phyloP scores from a whole-genome alignment of 2,888 invertebrate genomes.

The Branchipolynoe longqiensis region DNA sequence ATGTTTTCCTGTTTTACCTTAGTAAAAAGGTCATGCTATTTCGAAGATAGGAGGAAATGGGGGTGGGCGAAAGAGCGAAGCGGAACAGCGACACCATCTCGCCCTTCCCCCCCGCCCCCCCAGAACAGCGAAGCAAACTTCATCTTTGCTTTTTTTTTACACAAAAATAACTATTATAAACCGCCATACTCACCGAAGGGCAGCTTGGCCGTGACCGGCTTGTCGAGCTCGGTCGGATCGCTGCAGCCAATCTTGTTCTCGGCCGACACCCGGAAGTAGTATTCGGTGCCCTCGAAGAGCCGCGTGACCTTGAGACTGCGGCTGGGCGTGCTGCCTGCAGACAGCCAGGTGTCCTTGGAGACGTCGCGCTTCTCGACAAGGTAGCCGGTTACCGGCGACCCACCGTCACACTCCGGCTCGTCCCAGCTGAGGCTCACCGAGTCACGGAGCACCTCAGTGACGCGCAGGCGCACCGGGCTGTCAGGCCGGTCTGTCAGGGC shows the following conservation, averaged over 20 bases:
- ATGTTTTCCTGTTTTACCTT: no score
- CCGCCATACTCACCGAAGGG: conserved; percentile 62
- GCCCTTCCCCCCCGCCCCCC: no score
- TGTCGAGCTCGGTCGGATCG: conserved; percentile 64
- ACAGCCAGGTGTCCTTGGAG: conserved; percentile 73
- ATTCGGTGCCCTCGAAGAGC: conserved; percentile 77
- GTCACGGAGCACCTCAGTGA: conserved; percentile 75
- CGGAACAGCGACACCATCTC: no score
- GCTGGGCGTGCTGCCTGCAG: conserved; percentile 8
- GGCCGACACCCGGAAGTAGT: conserved; percentile 80
- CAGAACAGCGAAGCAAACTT: no score
- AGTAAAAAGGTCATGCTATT: no score
- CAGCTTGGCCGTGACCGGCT: conserved; percentile 65
- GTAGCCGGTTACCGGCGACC: conserved; percentile 79
- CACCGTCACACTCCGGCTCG: conserved; percentile 82
- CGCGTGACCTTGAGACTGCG: conserved; percentile 53
- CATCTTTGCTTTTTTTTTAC: no score
- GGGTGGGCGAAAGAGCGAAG: no score
- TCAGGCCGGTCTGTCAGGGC: conserved; percentile 71
- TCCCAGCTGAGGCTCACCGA: conserved; percentile 80
- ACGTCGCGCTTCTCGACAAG: conserved; percentile 77
- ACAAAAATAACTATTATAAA: no score
- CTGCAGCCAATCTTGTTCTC: conserved; percentile 78
- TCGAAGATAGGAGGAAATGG: no score
- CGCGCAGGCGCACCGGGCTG: conserved; percentile 76